These are phyloP conservation scores for Cuniculus paca DNA, from an alignment of 2,797 vertebrate genomes.

Conservation along the genomic window DNA sequence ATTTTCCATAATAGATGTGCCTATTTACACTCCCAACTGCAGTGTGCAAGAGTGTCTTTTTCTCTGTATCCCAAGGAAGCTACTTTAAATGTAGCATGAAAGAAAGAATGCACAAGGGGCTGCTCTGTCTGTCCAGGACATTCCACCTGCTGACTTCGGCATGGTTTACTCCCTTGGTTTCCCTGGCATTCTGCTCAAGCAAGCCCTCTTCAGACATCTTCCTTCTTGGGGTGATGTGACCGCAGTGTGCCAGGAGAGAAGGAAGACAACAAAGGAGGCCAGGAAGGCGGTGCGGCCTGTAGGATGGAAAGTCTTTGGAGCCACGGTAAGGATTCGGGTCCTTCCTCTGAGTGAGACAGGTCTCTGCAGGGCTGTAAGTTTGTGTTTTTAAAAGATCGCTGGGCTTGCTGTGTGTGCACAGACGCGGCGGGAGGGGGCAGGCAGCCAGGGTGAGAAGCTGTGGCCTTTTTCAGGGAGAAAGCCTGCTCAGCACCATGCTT, in stretches of 20 bases:
- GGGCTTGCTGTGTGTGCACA: not conserved
- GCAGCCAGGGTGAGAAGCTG: not conserved
- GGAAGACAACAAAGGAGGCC: not conserved
- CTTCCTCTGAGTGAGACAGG: not conserved
- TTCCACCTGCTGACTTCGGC: not conserved
- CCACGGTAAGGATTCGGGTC: not conserved
- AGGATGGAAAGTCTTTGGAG: not conserved
- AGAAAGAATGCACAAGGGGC: not conserved
- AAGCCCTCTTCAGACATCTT: not conserved
- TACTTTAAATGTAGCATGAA: not conserved
- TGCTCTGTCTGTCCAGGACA: not conserved
- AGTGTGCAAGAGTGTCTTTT: not conserved
- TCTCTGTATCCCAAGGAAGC: not conserved
- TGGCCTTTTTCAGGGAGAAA: not conserved
- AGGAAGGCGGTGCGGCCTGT: not conserved
- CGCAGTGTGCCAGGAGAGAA: not conserved
- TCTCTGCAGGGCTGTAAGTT: not conserved
- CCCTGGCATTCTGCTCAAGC: not conserved
- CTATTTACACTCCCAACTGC: not conserved
- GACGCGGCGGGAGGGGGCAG: not conserved
- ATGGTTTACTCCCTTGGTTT: not conserved
- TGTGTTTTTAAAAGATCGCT: not conserved
- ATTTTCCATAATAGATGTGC: not conserved
- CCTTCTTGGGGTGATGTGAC: not conserved
- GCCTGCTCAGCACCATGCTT: not conserved